Evolutionary conservation across 2,888 invertebrate species (phyloP), one percentile per base, ranked within the genome.

Genomic region (Bruchidius siliquastri): DNA sequence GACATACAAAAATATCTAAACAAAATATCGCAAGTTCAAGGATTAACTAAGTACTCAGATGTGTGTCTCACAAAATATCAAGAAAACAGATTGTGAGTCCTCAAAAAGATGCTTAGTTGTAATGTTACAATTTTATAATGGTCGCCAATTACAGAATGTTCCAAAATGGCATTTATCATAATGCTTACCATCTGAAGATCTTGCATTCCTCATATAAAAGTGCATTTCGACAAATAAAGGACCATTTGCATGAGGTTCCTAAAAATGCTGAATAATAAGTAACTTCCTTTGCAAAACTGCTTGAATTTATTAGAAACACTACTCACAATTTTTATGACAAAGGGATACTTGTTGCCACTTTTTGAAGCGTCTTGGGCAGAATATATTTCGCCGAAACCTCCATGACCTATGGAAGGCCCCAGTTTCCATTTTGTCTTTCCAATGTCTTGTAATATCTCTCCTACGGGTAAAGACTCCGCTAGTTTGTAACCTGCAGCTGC

Each of bases 361-460:
- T 86, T 84, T 0, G 88, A 85, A 49, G 88, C 90, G 73, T 89
- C 90, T 86, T 91, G 92, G 68, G 95, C 96, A 0, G 93, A 91
- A 85, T 98, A 98, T 81, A 98, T 96, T 85, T 96, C 95, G 0
- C 98, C 98, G 85, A 98, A 98, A 18, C 98, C 98, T 0, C 98
- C 98, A 74, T 92, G 89, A 0, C 97, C 98, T 75, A 98, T 95
- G 0, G 96, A 93, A 20, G 91, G 90, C 0, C 97, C 97, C 74
- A 98, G 89, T 78, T 91, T 91, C 97, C 97, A 98, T 84, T 92
- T 89, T 77, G 92, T 92, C 84, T 96, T 95, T 18, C 88, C 85
- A 49, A 93, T 85, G 86, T 97, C 96, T 67, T 89, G 90, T 67
- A 98, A 87, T 72, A 96, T 86, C 85, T 94, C 93, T 8, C 96